Base-by-base conservation (phyloP, 2,888 invertebrate species). In the Lacanobia wlatinum region DNA sequence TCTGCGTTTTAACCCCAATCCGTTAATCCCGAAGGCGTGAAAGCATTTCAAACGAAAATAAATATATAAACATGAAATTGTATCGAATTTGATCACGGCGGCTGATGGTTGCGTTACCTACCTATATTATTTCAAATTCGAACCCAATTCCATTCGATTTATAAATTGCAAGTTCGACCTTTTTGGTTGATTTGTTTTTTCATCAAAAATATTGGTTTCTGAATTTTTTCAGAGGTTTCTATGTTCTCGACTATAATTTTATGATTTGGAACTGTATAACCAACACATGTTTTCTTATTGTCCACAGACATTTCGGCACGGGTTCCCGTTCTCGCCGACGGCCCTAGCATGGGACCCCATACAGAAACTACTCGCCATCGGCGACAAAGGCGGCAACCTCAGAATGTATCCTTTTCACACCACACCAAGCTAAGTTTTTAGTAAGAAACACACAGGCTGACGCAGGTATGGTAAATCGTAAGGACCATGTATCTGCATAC, bases 301-400 rank as follows among this genome's bases (percentile, higher is more conserved):
- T 95, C 97, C 97, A 62, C 97, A 98, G 98, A 98, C 98, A 88
- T 98, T 99, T 95, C 98, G 99, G 71, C 99, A 99, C 97, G 99
- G 99, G 89, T 99, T 99, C 97, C 99, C 99, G 85, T 98, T 98
- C 96, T 98, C 99, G 89, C 99, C 99, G 64, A 99, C 99, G 86
- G 98, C 99, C 76, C 97, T 99, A 96, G 99, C 99, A 79, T 99
- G 98, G 97, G 99, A 99, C 97, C 99, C 99, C 84, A 98, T 99
- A 90, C 99, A 99, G 96, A 98, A 98, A 94, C 97, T 99, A 82
- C 97, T 99, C 92, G 99, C 99, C 84, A 98, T 99, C 94, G 99
- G 99, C 79, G 99, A 99, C 91, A 99, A 99, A 96, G 97, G 98
- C 87, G 99, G 99, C 91, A 98, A 98, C 87, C 97, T 99, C 87